Evolutionary conservation across 2,797 vertebrate genomes (phyloP).

Genomic region (Micrastur ruficollis): DNA sequence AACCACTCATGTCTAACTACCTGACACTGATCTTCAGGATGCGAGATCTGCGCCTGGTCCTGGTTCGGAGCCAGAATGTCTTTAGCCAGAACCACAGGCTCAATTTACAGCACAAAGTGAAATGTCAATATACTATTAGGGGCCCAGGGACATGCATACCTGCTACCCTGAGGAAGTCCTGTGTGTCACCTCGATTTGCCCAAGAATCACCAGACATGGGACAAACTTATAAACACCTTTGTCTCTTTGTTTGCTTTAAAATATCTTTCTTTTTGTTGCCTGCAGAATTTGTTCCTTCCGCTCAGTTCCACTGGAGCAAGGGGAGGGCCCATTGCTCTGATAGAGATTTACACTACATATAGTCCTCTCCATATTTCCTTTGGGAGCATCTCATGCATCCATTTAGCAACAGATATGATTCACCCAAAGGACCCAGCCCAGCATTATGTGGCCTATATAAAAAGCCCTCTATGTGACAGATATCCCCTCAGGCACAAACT

Average conservation of each 20-base stretch:
- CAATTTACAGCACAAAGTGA: neutral
- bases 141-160: neutral
- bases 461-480: neutral
- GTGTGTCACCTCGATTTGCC: rapidly evolving
- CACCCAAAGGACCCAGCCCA: neutral
- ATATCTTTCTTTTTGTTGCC: neutral
- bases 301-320: neutral
- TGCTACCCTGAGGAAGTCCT: neutral
- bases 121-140: neutral
- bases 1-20: neutral
- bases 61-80: neutral
- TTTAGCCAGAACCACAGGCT: neutral
- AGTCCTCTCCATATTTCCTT: neutral
- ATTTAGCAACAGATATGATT: neutral
- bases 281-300: neutral
- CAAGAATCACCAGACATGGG: neutral
- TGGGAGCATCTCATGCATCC: neutral
- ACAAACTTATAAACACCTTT: neutral
- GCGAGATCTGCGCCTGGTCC: neutral
- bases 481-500: neutral
- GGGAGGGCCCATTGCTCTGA: neutral
- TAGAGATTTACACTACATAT: neutral
- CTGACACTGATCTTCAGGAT: rapidly evolving
- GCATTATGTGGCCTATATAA: neutral
- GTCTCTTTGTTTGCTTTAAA: neutral